Evolutionary conservation across 2,888 invertebrate genomes (phyloP).

Genomic region (Buathra laborator): DNA sequence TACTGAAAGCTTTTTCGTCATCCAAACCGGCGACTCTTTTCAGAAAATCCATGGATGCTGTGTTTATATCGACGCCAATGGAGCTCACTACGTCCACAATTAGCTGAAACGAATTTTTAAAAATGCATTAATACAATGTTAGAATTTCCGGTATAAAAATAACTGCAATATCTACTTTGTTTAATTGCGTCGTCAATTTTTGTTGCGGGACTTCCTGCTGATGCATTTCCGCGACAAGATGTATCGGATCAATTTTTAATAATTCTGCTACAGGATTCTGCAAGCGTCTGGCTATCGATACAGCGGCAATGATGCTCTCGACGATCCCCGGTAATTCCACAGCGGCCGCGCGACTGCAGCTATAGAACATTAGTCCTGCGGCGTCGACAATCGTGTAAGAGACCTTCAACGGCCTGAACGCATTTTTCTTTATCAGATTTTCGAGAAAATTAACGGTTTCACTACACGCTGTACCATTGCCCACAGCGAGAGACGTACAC

Average conservation of each 20-base stretch:
- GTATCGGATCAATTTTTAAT: conserved; percentile 97
- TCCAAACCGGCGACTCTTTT: conserved; percentile 95
- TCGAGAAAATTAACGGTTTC: conserved; percentile 93
- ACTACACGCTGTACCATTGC: conserved; percentile 96
- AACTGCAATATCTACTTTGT: conserved; percentile 86
- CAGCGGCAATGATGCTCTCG: conserved; percentile 90
- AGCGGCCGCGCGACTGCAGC: conserved; percentile 93
- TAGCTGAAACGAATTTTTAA: background rate
- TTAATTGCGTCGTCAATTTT: conserved; percentile 90
- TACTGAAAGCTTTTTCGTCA: conserved; percentile 91
- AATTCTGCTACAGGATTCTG: conserved; percentile 96
- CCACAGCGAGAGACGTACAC: conserved; percentile 94
- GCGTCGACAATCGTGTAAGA: conserved; percentile 95
- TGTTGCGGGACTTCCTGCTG: conserved; percentile 96
- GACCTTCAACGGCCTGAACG: conserved; percentile 87
- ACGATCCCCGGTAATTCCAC: conserved; percentile 94
- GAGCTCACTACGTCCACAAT: conserved; percentile 93
- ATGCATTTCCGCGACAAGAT: conserved; percentile 97
- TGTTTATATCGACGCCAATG: conserved; percentile 97
- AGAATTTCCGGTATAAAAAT: background rate
- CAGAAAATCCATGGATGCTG: conserved; percentile 92
- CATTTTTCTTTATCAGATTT: conserved; percentile 86
- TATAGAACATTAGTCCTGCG: conserved; percentile 96
- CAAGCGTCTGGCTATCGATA: conserved; percentile 94
- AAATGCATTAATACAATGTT: background rate